These are phyloP conservation scores for Pitangus sulphuratus DNA, from an alignment of 2,797 vertebrate genomes.

Conservation along the genomic window DNA sequence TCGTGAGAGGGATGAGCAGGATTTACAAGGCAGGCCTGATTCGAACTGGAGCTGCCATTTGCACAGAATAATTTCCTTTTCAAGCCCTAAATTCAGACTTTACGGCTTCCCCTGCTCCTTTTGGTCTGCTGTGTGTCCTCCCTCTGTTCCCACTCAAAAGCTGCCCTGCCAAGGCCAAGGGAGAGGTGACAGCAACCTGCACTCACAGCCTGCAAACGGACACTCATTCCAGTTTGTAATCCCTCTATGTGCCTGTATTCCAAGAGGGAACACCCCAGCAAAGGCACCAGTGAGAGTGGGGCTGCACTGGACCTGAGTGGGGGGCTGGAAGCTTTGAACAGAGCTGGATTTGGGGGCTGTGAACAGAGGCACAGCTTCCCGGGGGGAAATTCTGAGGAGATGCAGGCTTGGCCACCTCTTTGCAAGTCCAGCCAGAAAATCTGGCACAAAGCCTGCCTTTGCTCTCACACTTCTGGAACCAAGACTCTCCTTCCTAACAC, in stretches of 20 bases:
- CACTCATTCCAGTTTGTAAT: background rate
- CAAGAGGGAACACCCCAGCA: background rate
- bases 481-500: background rate
- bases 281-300: background rate
- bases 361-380: background rate
- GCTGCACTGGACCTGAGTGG: background rate
- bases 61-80: conserved; percentile 19
- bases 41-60: conserved; percentile 17
- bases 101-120: background rate
- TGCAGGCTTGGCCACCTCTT: background rate
- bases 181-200: background rate
- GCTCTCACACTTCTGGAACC: background rate
- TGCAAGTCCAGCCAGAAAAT: background rate
- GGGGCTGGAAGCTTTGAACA: background rate
- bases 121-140: background rate
- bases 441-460: background rate
- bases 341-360: background rate
- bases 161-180: background rate
- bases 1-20: background rate
- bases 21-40: conserved; percentile 50
- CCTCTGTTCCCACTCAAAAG: background rate
- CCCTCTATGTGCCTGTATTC: background rate
- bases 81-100: conserved; percentile 23
- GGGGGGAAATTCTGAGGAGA: background rate
- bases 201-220: background rate